Conservation (phyloP, 1,140 invertebrate species). For the Metopolophium dirhodum region DNA sequence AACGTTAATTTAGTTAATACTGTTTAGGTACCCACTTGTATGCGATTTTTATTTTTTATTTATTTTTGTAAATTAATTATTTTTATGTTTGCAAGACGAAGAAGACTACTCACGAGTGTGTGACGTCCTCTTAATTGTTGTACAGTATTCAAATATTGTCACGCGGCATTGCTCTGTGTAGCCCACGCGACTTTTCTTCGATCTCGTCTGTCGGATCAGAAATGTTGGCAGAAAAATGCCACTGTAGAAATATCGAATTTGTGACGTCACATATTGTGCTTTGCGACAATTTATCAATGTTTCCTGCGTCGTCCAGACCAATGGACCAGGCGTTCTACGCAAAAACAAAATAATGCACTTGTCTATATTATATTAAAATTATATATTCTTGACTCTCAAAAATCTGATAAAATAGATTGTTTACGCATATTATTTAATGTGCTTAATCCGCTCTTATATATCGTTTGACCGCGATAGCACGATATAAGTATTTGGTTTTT, state of each 20-base stretch:
- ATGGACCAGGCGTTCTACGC: too few relatives aligned
- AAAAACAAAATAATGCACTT: too few relatives aligned
- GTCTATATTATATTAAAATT: too few relatives aligned
- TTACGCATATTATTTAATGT: too few relatives aligned
- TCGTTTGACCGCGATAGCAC: too few relatives aligned
- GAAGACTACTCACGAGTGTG: background rate
- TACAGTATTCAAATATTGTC: background rate
- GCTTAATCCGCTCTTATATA: too few relatives aligned
- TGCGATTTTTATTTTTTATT: too few relatives aligned
- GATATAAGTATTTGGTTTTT: too few relatives aligned
- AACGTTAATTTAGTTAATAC: too few relatives aligned
- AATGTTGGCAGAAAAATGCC: background rate
- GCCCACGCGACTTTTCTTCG: background rate
- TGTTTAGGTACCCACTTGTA: too few relatives aligned
- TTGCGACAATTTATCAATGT: background rate
- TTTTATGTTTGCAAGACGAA: too few relatives aligned
- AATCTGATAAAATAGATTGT: background rate
- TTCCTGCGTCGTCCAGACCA: background rate
- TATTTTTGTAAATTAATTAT: too few relatives aligned
- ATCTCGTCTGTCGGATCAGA: background rate
- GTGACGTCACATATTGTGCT: background rate
- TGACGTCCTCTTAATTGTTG: background rate
- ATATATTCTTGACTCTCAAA: background rate
- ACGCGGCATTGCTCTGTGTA: background rate
- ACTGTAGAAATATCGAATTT: background rate